Evolutionary conservation across 2,797 vertebrate species (phyloP).

Genomic region (Delichon dasypus): DNA sequence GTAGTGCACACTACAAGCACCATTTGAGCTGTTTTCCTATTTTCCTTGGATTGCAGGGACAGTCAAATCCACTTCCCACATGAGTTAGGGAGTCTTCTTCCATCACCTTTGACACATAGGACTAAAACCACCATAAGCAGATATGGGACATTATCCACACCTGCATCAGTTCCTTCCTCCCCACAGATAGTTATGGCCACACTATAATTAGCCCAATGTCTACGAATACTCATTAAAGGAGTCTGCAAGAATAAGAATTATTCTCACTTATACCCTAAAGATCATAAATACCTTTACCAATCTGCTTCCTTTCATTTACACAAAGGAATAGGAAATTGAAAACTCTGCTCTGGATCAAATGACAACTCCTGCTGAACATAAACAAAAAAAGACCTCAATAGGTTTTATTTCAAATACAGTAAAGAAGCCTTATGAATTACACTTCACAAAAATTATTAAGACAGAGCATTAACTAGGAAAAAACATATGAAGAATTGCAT

Average conservation of each 20-base stretch:
- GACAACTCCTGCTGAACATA: neutral
- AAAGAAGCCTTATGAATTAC: neutral
- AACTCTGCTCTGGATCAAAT: neutral
- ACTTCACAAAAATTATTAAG: neutral
- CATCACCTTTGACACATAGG: neutral
- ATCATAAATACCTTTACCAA: neutral
- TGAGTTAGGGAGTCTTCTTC: neutral
- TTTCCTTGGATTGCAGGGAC: neutral
- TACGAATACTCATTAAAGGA: neutral
- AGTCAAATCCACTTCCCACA: neutral
- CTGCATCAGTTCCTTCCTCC: neutral
- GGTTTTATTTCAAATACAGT: neutral
- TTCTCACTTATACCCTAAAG: neutral
- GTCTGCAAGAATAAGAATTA: neutral
- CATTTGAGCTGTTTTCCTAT: neutral
- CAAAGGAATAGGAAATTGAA: neutral
- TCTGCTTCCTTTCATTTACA: neutral
- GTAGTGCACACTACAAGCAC: neutral
- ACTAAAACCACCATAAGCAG: neutral
- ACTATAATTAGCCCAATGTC: neutral
- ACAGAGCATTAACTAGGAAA: neutral
- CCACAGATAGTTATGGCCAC: neutral
- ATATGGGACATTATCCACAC: neutral
- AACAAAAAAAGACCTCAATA: neutral
- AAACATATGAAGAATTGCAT: neutral